A percentile compares a stretch with the other conserved stretches of the same genome.
These are phyloP conservation scores for Holothuria glaberrima DNA, from an alignment of 35 echinoderm and acorn worm species.

Conservation along the genomic window DNA sequence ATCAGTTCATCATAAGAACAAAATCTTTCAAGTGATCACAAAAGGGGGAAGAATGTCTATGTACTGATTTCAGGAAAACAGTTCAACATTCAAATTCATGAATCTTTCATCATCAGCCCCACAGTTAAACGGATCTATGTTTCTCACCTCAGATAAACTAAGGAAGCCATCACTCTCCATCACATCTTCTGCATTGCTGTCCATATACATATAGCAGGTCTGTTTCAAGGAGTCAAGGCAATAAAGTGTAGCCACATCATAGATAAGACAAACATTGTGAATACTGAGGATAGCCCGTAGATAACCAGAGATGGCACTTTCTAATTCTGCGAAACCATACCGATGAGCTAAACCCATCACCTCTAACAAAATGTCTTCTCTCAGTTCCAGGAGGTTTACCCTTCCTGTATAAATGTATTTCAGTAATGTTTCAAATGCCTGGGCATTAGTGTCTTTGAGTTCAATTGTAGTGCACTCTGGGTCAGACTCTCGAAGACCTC, in stretches of 20 bases:
- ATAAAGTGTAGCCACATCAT: conserved; percentile 94
- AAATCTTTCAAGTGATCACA: too few species aligned
- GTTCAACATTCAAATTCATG: too few species aligned
- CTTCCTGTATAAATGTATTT: conserved; percentile 94
- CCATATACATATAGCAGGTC: conserved; percentile 91
- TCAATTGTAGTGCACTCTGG: conserved; percentile 87
- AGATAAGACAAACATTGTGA: conserved; percentile 96
- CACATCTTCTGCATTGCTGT: conserved; percentile 90
- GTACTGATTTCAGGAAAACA: too few species aligned
- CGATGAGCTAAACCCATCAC: conserved; percentile 93
- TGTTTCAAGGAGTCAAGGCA: conserved; percentile 84
- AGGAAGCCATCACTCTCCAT: conserved; percentile 94
- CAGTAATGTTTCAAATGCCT: conserved; percentile 86
- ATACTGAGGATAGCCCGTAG: conserved; percentile 90
- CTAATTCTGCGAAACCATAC: conserved; percentile 94
- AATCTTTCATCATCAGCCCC: too few species aligned
- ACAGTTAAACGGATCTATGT: too few species aligned
- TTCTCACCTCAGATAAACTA: conserved; percentile 83
- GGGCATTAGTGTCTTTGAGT: conserved; percentile 87
- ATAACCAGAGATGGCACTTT: conserved; percentile 94
- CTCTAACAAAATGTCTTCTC: conserved; percentile 85
- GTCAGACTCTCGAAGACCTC: conserved; percentile 88
- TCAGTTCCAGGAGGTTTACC: conserved; percentile 88
- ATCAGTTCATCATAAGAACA: too few species aligned
- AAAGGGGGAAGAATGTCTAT: too few species aligned